Base-by-base conservation (phyloP, 2,888 invertebrate genomes). In the Archips crataeganus region DNA sequence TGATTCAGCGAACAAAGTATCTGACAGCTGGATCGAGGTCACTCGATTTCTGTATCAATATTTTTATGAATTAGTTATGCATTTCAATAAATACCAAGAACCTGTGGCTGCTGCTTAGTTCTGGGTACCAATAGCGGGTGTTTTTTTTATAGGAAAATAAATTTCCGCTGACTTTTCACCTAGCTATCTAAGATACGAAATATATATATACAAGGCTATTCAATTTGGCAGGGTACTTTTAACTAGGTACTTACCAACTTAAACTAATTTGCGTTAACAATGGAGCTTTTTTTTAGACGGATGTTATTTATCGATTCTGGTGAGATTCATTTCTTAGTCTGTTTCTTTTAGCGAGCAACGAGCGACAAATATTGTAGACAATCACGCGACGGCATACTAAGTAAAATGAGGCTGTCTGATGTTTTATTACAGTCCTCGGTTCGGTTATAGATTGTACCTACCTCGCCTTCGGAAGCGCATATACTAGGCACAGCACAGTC, bases 241-340 rank as follows among this genome's bases (percentile, higher is more conserved):
- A 39, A 3, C 6, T 39, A 39, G 4, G 5, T 23, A 23, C 1
- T 0, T 23, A 23, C 23, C 23, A 23, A 23, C 23, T 15, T 11
- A 15, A 15, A 10, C 23, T 51, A 51, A 51, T n/a, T 51, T 54
- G 54, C 54, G 3, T 2, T 23, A 54, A 23, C 15, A 1, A 34
- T n/a, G 23, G 57, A 11, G 32, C 10, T 32, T 57, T 32, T 57
- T 57, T 32, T 10, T 5, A 23, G n/a, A 57, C 23, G 11, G 32
- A 23, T 78, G 79, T 82, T 84, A 82, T 84, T 80, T 87, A 89
- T 88, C 84, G 88, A 87, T 88, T 86, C 87, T 85, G 87, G 76
- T 82, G 86, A 87, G 85, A 62, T 77, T 60, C 70, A 77, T 76
- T 61, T 51, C 32, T 51, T 78, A 75, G 79, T 49, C 77, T 77